These are phyloP conservation scores for Craseonycteris thonglongyai DNA, from an alignment of 2,113 vertebrate species.

Conservation along the genomic window DNA sequence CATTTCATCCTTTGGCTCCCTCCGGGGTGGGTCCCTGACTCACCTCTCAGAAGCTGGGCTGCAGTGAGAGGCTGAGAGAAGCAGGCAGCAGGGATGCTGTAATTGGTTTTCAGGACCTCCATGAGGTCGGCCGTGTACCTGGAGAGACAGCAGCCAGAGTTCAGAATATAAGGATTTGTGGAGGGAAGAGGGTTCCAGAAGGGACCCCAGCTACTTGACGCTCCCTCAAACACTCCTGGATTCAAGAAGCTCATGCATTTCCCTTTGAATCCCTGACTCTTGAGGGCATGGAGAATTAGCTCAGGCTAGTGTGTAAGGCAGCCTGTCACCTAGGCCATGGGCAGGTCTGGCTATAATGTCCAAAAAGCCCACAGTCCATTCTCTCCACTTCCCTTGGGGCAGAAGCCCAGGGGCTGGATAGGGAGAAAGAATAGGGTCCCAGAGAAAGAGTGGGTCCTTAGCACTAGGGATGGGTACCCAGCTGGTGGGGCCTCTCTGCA, in stretches of 20 bases:
- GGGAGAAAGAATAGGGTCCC: not conserved
- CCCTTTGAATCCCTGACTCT: not conserved
- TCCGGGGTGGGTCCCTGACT: conserved; percentile 14
- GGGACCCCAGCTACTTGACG: not conserved
- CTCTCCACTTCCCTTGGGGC: not conserved
- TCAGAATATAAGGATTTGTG: not conserved
- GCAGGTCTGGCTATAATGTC: not conserved
- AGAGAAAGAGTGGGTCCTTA: not conserved
- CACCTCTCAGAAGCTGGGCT: conserved; percentile 77
- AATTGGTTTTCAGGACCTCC: conserved; percentile 76
- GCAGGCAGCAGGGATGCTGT: conserved; percentile 76
- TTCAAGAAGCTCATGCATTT: not conserved
- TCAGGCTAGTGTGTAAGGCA: not conserved
- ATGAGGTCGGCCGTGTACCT: conserved; percentile 76
- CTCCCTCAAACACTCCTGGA: not conserved
- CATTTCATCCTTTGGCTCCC: not conserved
- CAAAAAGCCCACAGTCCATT: not conserved
- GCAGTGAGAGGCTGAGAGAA: conserved; percentile 77
- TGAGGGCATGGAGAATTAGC: not conserved
- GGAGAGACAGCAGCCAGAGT: not conserved
- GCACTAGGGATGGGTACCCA: not conserved
- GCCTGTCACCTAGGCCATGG: not conserved
- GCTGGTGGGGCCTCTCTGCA: not conserved
- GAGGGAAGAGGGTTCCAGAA: too few species aligned
- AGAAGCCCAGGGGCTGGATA: not conserved